These are phyloP conservation scores for Ephydatia muelleri DNA, from an alignment of 37 sponge, comb jelly and placozoan species.

Conservation along the genomic window DNA sequence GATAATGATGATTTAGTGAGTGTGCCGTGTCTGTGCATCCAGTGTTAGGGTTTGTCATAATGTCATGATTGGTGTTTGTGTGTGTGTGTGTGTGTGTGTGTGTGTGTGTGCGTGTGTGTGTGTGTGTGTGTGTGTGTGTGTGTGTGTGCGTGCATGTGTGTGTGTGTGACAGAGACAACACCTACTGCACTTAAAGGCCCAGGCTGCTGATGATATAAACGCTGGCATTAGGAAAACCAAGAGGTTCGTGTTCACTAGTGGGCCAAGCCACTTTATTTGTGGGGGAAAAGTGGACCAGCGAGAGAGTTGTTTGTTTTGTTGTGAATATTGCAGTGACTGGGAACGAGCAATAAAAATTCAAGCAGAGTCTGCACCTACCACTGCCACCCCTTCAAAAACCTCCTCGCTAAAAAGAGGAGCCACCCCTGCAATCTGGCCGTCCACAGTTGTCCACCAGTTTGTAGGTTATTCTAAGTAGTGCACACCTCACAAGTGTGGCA, in stretches of 20 bases:
- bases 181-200: slow-evolving; percentile 46
- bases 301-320: neutral
- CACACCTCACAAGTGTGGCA: neutral
- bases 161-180: slow-evolving; percentile 31
- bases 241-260: slow-evolving; percentile 17
- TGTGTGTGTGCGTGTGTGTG: neutral
- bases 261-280: neutral
- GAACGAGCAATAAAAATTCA: neutral
- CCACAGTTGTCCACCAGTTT: neutral
- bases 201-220: slow-evolving; percentile 63
- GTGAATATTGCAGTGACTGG: neutral
- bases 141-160: neutral
- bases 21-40: neutral
- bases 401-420: neutral
- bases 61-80: no score
- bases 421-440: neutral
- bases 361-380: neutral
- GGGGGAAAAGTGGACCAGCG: neutral
- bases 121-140: neutral
- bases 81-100: no score
- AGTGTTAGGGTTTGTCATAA: no score
- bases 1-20: slow-evolving; percentile 79
- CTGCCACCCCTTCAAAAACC: neutral
- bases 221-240: slow-evolving; percentile 27
- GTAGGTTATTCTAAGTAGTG: neutral